A percentile compares a stretch with the other conserved stretches of the same genome.
Conservation (phyloP, 2,888 invertebrate species). For the Norana najaformis region DNA sequence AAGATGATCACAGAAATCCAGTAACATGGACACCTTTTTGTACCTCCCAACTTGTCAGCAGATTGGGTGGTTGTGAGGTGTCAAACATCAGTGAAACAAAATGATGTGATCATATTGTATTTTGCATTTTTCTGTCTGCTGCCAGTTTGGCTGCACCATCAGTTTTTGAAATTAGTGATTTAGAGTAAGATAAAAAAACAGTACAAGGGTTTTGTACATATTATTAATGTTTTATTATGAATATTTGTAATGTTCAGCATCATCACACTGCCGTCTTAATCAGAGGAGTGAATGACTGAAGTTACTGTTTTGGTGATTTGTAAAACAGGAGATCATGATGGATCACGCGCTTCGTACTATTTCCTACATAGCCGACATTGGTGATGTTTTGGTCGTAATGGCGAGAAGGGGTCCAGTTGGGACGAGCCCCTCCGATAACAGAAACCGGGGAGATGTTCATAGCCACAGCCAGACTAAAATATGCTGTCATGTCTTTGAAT, state of each 20-base stretch:
- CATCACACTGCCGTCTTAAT: background rate
- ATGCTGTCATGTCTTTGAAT: conserved; percentile 99
- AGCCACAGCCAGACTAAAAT: conserved; percentile 72
- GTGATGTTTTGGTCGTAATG: conserved; percentile 97
- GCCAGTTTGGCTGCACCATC: too few relatives aligned
- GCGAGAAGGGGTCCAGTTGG: conserved; percentile 81
- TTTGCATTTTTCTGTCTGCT: too few relatives aligned
- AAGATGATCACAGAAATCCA: too few relatives aligned
- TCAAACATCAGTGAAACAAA: too few relatives aligned
- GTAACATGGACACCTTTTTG: background rate
- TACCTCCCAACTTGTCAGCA: background rate
- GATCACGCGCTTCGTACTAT: conserved; percentile 97
- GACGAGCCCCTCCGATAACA: conserved; percentile 49
- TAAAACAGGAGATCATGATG: conserved; percentile 92
- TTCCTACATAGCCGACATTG: conserved; percentile 98
- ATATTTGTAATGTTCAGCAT: background rate
- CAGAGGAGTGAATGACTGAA: background rate
- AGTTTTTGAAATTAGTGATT: too few relatives aligned
- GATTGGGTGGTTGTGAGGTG: background rate
- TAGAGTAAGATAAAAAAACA: too few relatives aligned
- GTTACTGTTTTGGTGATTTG: background rate
- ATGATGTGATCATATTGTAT: too few relatives aligned
- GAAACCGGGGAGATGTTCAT: background rate
- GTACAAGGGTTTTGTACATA: too few relatives aligned
- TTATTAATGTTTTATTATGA: background rate